These are phyloP conservation scores for Drosophila nikananu DNA, from an alignment of 1,140 invertebrate species.

Conservation along the genomic window DNA sequence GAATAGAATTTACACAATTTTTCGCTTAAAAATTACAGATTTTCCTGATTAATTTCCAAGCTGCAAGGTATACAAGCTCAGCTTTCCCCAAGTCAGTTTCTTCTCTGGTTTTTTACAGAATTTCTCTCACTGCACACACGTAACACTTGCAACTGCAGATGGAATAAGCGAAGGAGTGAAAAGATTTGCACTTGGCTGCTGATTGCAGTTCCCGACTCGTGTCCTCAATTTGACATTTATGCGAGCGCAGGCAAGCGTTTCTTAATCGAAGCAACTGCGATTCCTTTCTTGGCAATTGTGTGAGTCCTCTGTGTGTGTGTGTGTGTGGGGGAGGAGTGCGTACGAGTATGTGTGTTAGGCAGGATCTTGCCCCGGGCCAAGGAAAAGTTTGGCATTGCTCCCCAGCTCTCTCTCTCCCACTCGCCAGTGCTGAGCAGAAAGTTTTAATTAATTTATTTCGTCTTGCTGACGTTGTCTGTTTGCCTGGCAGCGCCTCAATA, in stretches of 20 bases:
- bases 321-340: neutral
- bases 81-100: too few species aligned
- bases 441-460: slow-evolving; percentile 82
- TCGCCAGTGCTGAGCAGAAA: slow-evolving; percentile 39
- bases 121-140: slow-evolving; percentile 14
- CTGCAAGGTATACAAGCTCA: too few species aligned
- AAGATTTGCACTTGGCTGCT: slow-evolving; percentile 78
- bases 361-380: slow-evolving; percentile 17
- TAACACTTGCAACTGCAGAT: slow-evolving; percentile 49
- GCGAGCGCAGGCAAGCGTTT: slow-evolving; percentile 55
- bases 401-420: neutral
- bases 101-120: neutral
- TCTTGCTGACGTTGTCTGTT: slow-evolving; percentile 19
- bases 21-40: too few species aligned
- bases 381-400: slow-evolving; percentile 32
- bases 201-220: slow-evolving; percentile 64
- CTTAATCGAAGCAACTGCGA: slow-evolving; percentile 59
- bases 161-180: slow-evolving; percentile 56
- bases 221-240: slow-evolving; percentile 79
- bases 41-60: too few species aligned
- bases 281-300: slow-evolving; percentile 54
- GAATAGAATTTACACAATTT: too few species aligned
- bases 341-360: slow-evolving; percentile 19
- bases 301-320: neutral
- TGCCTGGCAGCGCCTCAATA: slow-evolving; percentile 62